Percentiles rank a stretch among this genome's conserved stretches.
Conservation (phyloP, 2,113 vertebrate genomes). For the Sturnus vulgaris region DNA sequence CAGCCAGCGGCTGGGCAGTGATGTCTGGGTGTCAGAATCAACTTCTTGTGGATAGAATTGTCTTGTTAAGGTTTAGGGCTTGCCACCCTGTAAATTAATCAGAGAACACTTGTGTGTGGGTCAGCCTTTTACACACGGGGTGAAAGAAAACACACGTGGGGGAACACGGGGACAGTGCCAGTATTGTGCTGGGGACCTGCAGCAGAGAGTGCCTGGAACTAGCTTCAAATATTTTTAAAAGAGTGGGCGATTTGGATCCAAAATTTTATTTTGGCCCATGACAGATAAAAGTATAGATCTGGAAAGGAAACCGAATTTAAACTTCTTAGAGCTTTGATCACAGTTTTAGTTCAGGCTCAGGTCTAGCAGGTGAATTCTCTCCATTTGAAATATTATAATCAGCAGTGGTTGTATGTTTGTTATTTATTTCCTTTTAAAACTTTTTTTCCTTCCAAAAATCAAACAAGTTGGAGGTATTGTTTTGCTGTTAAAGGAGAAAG, state of each 20-base stretch:
- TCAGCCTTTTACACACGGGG: rapidly evolving
- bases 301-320: neutral
- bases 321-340: neutral
- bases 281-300: neutral
- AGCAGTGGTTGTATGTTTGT: neutral
- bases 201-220: neutral
- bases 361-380: neutral
- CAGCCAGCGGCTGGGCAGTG: neutral
- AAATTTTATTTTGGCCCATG: neutral
- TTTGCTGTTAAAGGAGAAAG: neutral
- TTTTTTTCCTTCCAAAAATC: neutral
- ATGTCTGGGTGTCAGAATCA: neutral
- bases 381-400: neutral
- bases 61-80: neutral
- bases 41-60: neutral
- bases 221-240: neutral
- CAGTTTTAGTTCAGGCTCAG: neutral
- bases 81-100: neutral
- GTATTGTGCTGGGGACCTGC: too few relatives aligned
- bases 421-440: neutral
- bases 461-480: neutral
- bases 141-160: neutral
- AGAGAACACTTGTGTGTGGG: neutral
- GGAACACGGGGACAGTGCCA: neutral
- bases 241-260: neutral